Evolutionary conservation across 2,113 vertebrate species (phyloP).

Genomic region (Lathamus discolor): DNA sequence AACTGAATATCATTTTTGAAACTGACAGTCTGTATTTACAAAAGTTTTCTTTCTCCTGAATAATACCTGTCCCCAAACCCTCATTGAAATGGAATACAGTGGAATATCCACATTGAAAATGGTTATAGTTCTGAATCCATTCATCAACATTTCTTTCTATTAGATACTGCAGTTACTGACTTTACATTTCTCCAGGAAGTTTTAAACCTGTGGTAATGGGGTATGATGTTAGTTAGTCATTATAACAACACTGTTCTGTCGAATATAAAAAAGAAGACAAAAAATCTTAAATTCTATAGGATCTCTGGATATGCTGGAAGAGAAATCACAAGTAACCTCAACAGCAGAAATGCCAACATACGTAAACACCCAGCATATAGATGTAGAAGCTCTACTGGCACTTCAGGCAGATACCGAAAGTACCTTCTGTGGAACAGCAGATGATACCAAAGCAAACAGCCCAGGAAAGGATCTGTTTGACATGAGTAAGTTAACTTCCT

Average conservation of each 20-base stretch:
- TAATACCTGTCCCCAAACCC: background rate
- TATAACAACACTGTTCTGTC: background rate
- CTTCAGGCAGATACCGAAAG: slow-evolving; percentile 79
- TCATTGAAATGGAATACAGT: background rate
- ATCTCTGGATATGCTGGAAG: slow-evolving; percentile 83
- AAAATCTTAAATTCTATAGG: slow-evolving; percentile 70
- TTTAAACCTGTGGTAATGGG: background rate
- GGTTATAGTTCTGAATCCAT: background rate
- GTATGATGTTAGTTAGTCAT: background rate
- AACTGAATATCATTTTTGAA: background rate
- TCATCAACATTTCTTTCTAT: background rate
- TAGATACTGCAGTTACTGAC: background rate
- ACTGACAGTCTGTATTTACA: background rate
- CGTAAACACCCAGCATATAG: slow-evolving; percentile 88
- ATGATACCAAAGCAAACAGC: slow-evolving; percentile 80
- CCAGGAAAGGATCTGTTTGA: slow-evolving; percentile 93
- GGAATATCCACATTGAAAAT: background rate
- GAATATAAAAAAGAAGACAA: background rate
- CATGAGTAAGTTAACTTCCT: slow-evolving; percentile 87
- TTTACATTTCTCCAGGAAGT: background rate
- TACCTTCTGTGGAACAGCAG: slow-evolving; percentile 57
- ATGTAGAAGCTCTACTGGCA: slow-evolving; percentile 76
- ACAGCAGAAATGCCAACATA: slow-evolving; percentile 82
- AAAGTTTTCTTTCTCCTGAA: background rate
- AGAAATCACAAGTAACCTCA: slow-evolving; percentile 69